Evolutionary conservation across 1,140 invertebrate genomes (phyloP).

Genomic region (Wiebesia pumilae): DNA sequence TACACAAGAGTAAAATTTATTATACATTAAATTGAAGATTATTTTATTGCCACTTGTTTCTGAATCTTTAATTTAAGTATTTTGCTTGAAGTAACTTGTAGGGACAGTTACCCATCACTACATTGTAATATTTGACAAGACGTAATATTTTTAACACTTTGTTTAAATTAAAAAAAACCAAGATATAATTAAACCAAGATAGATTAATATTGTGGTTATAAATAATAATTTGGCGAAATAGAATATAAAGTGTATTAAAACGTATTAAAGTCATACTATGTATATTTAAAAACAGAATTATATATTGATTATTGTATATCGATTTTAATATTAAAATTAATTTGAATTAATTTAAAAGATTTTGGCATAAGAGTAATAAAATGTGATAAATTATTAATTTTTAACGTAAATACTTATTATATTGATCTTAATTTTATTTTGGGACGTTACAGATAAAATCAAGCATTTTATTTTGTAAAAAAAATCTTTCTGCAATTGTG

Average conservation of each 20-base stretch:
- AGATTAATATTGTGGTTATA: too few species aligned
- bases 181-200: too few species aligned
- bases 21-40: not conserved
- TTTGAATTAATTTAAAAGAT: not conserved
- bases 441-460: too few species aligned
- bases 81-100: not conserved
- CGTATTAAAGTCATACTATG: not conserved
- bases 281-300: not conserved
- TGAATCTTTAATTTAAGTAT: not conserved
- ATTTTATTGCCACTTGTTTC: not conserved
- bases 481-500: too few species aligned
- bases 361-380: not conserved
- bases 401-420: not conserved
- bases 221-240: too few species aligned
- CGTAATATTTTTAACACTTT: not conserved
- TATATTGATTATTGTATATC: not conserved
- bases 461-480: too few species aligned
- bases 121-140: too few species aligned
- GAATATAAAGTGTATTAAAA: too few species aligned
- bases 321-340: conserved; percentile 1
- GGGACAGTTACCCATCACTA: not conserved
- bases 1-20: not conserved
- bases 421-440: not conserved
- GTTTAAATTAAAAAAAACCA: too few species aligned
- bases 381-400: not conserved